Evolutionary conservation across 2,113 vertebrate genomes (phyloP), one percentile per base, ranked within the genome.

Genomic region (Xiphophorus couchianus): DNA sequence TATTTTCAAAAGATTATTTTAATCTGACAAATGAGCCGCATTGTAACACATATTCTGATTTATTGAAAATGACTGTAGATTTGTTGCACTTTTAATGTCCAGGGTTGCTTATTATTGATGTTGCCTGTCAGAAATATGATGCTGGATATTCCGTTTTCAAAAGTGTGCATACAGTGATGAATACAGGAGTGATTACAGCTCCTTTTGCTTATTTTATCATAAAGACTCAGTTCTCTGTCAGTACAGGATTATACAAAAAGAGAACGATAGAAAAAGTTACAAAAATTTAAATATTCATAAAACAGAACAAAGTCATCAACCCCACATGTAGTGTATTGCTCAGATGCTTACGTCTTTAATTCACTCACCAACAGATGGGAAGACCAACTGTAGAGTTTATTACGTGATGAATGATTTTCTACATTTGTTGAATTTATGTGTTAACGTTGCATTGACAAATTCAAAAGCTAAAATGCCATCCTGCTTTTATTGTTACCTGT

Each of bases 381-480:
- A 63, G 10, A 76, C 6, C 48, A 33, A 70, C 35, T 11, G 58
- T 51, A 71, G 39, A 72, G 37, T 65, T 29, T 15, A 78, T 62
- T 58, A 28, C 77, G 42, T 73, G 19, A 61, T 62, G 0, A 0
- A 5, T 62, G 48, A 65, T 63, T 80, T 73, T 60, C 71, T 19
- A 73, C 78, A 75, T 83, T 80, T 73, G 62, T 37, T 69, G 68
- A 80, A 70, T 22, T 42, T 62, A 19, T 0, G 62, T 69, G 61
- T 80, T 77, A 28, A 76, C 62, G 67, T 62, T 54, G 30, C 9
- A 77, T 13, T 62, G 64, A 58, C 67, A 69, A 82, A 76, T 83
- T 73, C 72, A 88, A 84, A 83, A 88, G 78, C 67, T 73, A 73
- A 35, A 51, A 65, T 69, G 63, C 9, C 27, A 58, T 74, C 69